Conservation (phyloP, 2,113 vertebrate genomes). For the Ophiodon elongatus region DNA sequence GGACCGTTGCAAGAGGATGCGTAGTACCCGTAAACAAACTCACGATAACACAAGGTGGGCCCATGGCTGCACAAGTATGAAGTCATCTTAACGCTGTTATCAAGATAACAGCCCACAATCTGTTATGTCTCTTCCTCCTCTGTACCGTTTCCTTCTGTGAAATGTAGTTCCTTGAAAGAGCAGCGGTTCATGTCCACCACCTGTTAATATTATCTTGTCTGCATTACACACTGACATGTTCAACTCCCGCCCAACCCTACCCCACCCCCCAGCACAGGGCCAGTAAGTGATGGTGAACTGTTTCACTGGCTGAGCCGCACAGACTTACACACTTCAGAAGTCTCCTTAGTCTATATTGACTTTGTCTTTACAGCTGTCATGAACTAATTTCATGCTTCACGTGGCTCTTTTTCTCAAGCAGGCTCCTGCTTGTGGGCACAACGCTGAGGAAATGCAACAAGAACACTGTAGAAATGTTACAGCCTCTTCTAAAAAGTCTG, state of each 20-base stretch:
- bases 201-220: conserved; percentile 24
- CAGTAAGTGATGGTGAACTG: conserved; percentile 14
- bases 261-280: background rate
- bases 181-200: conserved; percentile 7
- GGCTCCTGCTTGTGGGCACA: conserved; percentile 13
- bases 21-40: background rate
- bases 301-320: conserved; percentile 24
- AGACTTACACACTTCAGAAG: conserved; percentile 5
- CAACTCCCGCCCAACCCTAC: background rate
- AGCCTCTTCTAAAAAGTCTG: background rate
- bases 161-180: conserved; percentile 4
- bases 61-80: background rate
- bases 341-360: conserved; percentile 61
- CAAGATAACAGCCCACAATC: conserved; percentile 8
- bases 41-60: background rate
- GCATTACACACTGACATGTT: background rate
- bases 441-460: conserved; percentile 15
- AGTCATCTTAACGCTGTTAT: background rate
- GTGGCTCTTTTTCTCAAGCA: conserved; percentile 33
- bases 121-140: background rate
- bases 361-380: conserved; percentile 60
- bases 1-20: too few relatives aligned
- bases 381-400: conserved; percentile 64
- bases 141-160: background rate
- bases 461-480: background rate